Evolutionary conservation across 92 coral and sea anemone genomes (phyloP).

Genomic region (Zoanthus sansibaricus): DNA sequence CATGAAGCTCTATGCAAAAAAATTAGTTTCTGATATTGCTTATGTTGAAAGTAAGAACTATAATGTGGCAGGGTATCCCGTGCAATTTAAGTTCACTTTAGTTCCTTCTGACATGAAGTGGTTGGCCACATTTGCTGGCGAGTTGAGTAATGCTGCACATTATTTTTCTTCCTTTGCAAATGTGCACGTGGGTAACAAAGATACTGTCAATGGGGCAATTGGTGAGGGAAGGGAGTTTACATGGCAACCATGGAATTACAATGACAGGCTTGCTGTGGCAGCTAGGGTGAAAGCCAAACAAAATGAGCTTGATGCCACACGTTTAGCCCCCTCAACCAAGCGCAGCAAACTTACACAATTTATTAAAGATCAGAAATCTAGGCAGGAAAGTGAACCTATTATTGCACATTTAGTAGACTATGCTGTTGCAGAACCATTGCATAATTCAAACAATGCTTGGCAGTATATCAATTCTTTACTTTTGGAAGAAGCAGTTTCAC

Average conservation of each 20-base stretch:
- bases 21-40: conserved; percentile 56
- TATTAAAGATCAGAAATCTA: conserved; percentile 61
- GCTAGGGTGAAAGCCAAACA: conserved; percentile 52
- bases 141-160: conserved; percentile 39
- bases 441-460: conserved; percentile 69
- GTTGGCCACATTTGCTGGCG: conserved; percentile 10
- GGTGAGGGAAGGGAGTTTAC: conserved; percentile 59
- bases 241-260: conserved; percentile 70
- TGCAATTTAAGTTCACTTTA: conserved; percentile 56
- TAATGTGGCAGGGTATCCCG: conserved; percentile 56
- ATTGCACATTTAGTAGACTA: conserved; percentile 64
- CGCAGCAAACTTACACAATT: conserved; percentile 59
- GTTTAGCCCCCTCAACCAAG: conserved; percentile 56
- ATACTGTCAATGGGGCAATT: conserved; percentile 46
- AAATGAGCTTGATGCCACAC: conserved; percentile 57
- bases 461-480: conserved; percentile 57
- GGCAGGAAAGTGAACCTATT: conserved; percentile 68
- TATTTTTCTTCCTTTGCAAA: conserved; percentile 67
- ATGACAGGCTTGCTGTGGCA: conserved; percentile 66
- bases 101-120: conserved; percentile 26
- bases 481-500: conserved; percentile 65
- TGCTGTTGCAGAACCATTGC: conserved; percentile 69
- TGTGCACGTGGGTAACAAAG: conserved; percentile 60
- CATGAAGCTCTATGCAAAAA: conserved; percentile 63
- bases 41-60: conserved; percentile 54